phyloP scores from a whole-genome alignment of 2,888 invertebrate species.

The Dolichopus griseipennis region DNA sequence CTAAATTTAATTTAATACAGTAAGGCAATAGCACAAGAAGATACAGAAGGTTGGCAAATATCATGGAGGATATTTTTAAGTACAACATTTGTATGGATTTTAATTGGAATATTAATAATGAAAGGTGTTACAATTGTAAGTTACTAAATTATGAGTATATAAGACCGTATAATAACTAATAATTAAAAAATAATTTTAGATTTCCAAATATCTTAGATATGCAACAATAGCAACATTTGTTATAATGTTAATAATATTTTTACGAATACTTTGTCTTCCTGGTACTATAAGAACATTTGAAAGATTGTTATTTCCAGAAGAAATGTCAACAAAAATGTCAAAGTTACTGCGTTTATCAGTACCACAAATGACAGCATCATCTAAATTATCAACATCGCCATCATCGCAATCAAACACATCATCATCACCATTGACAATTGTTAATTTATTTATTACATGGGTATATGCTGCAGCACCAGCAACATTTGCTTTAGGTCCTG shows the following conservation, averaged over 20 bases:
- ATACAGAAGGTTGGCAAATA: constrained; percentile 11
- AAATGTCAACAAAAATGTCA: background rate
- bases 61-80: constrained; percentile 13
- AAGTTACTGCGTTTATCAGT: background rate
- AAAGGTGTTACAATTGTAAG: background rate
- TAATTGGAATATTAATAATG: constrained; percentile 37
- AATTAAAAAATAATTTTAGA: constrained; percentile 25
- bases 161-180: too few relatives aligned
- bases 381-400: background rate
- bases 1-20: background rate
- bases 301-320: constrained; percentile 18
- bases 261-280: constrained; percentile 29
- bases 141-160: background rate
- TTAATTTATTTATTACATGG: constrained; percentile 43
- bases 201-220: constrained; percentile 36
- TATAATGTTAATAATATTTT: constrained; percentile 31
- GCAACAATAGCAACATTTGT: constrained; percentile 31
- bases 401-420: background rate
- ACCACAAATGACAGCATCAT: background rate
- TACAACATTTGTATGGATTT: constrained; percentile 47
- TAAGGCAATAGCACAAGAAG: constrained; percentile 8
- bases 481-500: constrained; percentile 55
- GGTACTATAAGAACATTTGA: constrained; percentile 26
- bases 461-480: constrained; percentile 41
- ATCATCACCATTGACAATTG: background rate